Evolutionary conservation across 2,888 invertebrate species (phyloP), one percentile per base, ranked within the genome.

Genomic region (Xanthorhoe designata): DNA sequence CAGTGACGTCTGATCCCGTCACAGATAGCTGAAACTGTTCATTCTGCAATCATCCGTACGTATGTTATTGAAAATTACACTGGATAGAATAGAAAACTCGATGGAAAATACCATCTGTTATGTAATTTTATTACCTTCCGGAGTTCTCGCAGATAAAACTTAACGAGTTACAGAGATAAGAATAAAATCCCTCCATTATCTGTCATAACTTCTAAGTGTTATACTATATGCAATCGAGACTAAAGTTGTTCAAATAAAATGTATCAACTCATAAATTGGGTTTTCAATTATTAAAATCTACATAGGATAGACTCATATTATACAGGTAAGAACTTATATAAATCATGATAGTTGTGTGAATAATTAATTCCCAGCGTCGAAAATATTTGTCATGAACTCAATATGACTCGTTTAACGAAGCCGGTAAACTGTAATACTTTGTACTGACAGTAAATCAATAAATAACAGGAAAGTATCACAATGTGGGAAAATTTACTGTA

Each of bases 91-190:
- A 32, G 55, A 32, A 52, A 19, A n/a, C n/a, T 52, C 51, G 56
- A 38, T 35, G 63, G 53, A 64, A 68, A 68, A 66, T 71, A 65
- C 67, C 61, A 54, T 51, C 55, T 52, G 51, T 57, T 64, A 55
- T 52, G 49, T 53, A 9, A 32, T 61, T 67, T 56, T 66, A 60
- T 55, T 18, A 54, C 47, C 10, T 45, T 45, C 29, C 56, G 57
- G n/a, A 64, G 18, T 59, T 13, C 59, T 17, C 3, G 4, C 13
- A 61, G 62, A 62, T 67, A 65, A 63, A 64, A 60, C 17, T 42
- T 42, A 51, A 62, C 49, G 18, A 60, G 60, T 38, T 32, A 32
- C 58, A 47, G 15, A 38, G 35, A 50, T 49, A 50, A 17, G 32
- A 13, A 29, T 13, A 13, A 42, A 42, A 42, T 42, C 38, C 13